Evolutionary conservation across 2,888 invertebrate species (phyloP).

Genomic region (Cryptops parisi): DNA sequence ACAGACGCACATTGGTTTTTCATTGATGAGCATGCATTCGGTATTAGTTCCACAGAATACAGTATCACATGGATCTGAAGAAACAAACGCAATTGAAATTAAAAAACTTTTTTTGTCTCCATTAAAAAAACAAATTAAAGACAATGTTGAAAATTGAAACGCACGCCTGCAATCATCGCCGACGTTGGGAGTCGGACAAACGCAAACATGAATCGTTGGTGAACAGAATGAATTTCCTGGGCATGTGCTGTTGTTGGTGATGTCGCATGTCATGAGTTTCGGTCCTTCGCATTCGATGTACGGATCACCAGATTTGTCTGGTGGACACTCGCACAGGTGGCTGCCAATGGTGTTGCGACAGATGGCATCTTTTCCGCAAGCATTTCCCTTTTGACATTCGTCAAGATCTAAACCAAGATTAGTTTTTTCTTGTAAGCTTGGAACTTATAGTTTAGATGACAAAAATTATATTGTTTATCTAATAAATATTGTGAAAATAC

Average conservation of each 20-base stretch:
- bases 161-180: constrained; percentile 75
- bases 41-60: constrained; percentile 71
- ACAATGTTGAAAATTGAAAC: constrained; percentile 1
- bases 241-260: constrained; percentile 50
- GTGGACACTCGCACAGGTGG: constrained; percentile 64
- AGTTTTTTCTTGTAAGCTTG: not conserved
- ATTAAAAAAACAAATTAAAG: not conserved
- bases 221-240: constrained; percentile 83
- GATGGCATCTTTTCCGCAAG: constrained; percentile 65
- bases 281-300: constrained; percentile 65
- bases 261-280: constrained; percentile 48
- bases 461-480: too few species aligned
- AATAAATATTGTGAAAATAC: too few species aligned
- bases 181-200: constrained; percentile 79
- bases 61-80: constrained; percentile 76
- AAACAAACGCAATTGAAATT: too few species aligned
- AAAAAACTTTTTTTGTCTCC: not conserved
- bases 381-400: constrained; percentile 54
- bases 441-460: too few species aligned
- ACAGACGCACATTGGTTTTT: constrained; percentile 70
- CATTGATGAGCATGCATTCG: constrained; percentile 71
- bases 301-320: constrained; percentile 70
- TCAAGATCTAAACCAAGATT: constrained; percentile 47
- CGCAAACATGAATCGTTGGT: constrained; percentile 49
- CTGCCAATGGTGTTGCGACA: constrained; percentile 65